Percentiles rank a stretch among this genome's conserved stretches.
Evolutionary conservation across 2,888 invertebrate genomes (phyloP).

Genomic region (Drosophila suboccidentalis): DNA sequence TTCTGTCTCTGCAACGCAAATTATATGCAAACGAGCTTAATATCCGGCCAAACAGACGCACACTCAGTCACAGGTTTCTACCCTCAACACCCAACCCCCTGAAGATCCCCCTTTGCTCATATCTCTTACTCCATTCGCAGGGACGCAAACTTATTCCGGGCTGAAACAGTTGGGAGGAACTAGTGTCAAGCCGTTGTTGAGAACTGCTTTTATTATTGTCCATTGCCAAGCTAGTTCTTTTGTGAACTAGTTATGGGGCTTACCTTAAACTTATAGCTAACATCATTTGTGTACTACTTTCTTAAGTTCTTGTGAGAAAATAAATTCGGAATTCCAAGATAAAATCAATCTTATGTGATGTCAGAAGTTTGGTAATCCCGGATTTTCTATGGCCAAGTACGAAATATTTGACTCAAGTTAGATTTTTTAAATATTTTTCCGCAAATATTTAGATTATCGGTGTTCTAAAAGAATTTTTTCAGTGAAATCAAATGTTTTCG

Average conservation of each 20-base stretch:
- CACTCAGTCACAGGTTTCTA: slow-evolving; percentile 29
- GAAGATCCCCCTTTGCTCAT: not conserved
- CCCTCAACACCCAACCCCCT: not conserved
- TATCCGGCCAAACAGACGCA: slow-evolving; percentile 80
- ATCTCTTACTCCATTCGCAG: slow-evolving; percentile 14
- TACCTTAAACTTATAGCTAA: not conserved
- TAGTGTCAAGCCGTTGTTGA: not conserved
- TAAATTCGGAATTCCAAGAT: too few species aligned
- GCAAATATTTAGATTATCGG: too few species aligned
- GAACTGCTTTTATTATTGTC: not conserved
- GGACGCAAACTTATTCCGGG: slow-evolving; percentile 12
- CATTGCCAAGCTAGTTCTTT: not conserved
- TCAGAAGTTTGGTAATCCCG: too few species aligned
- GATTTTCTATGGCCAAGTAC: too few species aligned
- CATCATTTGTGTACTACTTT: not conserved
- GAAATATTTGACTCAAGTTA: too few species aligned
- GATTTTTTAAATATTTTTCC: too few species aligned
- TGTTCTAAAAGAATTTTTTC: too few species aligned
- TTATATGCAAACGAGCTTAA: slow-evolving; percentile 81
- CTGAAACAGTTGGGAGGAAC: not conserved
- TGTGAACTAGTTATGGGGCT: not conserved
- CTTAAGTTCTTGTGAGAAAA: not conserved
- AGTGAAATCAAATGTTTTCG: too few species aligned
- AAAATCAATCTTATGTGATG: too few species aligned
- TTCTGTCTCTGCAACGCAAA: slow-evolving; percentile 76